Conservation (phyloP, 37 sponge, comb jelly and placozoan species). For the Mnemiopsis leidyi region DNA sequence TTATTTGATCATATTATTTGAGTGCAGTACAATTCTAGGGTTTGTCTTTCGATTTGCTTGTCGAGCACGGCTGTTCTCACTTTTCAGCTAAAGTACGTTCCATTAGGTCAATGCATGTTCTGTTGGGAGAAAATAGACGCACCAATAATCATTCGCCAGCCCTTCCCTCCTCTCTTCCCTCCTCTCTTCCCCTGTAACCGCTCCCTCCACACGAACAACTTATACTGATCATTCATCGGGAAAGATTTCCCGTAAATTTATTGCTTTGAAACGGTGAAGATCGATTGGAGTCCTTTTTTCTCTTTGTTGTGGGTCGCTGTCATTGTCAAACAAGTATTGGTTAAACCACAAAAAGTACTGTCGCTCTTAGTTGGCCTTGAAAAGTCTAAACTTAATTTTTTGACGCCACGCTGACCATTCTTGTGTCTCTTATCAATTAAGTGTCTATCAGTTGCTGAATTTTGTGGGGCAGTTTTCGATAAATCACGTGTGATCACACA, state of each 20-base stretch:
- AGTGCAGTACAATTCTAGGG: constrained; percentile 27
- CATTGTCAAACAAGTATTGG: background rate
- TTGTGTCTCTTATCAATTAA: constrained; percentile 7
- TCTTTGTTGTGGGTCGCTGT: too few relatives aligned
- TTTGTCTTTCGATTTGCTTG: background rate
- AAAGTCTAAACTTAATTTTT: background rate
- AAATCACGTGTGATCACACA: background rate
- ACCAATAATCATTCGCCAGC: background rate
- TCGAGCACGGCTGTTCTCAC: background rate
- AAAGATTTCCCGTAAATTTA: background rate
- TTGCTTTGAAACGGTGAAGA: background rate
- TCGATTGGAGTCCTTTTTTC: too few relatives aligned
- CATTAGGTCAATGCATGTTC: background rate
- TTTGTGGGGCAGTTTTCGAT: background rate
- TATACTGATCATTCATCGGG: background rate
- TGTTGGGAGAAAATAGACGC: background rate
- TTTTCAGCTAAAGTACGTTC: background rate
- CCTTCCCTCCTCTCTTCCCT: background rate
- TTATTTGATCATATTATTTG: constrained; percentile 64
- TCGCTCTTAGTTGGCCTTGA: background rate
- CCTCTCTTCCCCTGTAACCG: background rate
- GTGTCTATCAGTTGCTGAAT: background rate
- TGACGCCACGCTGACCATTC: constrained; percentile 2
- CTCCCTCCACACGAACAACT: background rate
- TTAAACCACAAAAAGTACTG: background rate